Conservation (phyloP, 2,113 vertebrate genomes). For the Percina caprodes region DNA sequence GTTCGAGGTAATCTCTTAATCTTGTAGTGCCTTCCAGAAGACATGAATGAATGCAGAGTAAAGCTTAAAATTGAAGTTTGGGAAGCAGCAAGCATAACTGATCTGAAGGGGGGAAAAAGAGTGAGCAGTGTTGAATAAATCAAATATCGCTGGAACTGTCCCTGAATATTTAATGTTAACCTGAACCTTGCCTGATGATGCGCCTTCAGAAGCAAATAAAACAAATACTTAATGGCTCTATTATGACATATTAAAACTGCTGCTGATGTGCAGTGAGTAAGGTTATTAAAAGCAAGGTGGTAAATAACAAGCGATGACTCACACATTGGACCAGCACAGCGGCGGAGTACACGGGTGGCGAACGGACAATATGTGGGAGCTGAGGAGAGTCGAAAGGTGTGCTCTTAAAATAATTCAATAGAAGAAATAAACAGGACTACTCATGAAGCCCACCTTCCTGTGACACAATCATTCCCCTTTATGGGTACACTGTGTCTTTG, state of each 20-base stretch:
- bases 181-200: slow-evolving; percentile 4
- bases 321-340: slow-evolving; percentile 27
- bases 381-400: slow-evolving; percentile 30
- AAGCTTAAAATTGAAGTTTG: background rate
- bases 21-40: background rate
- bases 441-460: slow-evolving; percentile 39
- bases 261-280: slow-evolving; percentile 44
- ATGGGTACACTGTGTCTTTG: background rate
- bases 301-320: slow-evolving; percentile 52
- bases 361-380: slow-evolving; percentile 41
- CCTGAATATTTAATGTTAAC: slow-evolving; percentile 41
- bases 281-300: slow-evolving; percentile 11
- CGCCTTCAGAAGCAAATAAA: background rate
- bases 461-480: slow-evolving; percentile 10
- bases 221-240: slow-evolving; percentile 29
- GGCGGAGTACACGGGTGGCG: slow-evolving; percentile 3
- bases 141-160: background rate
- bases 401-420: slow-evolving; percentile 63
- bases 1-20: background rate
- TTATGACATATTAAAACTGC: slow-evolving; percentile 62
- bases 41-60: background rate
- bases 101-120: background rate
- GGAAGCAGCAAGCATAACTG: background rate
- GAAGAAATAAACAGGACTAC: slow-evolving; percentile 10
- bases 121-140: background rate